Conservation (phyloP, 2,113 vertebrate species). For the Mohoua ochrocephala region DNA sequence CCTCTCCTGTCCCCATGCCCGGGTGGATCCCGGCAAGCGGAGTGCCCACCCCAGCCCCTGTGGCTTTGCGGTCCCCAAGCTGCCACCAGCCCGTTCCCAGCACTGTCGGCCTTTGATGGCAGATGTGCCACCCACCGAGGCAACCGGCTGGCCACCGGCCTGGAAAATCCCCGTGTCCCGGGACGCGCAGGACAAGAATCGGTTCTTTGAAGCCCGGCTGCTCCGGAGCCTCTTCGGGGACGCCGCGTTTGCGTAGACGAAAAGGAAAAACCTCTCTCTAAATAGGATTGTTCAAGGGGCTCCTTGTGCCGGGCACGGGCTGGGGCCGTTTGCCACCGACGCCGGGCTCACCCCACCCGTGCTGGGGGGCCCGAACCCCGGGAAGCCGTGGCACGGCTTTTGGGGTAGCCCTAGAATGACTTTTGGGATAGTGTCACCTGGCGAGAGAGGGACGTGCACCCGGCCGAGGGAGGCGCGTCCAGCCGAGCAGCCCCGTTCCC, state of each 20-base stretch:
- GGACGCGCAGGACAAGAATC: background rate
- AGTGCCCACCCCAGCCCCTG: background rate
- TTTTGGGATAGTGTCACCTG: background rate
- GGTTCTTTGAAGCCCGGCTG: background rate
- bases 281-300: background rate
- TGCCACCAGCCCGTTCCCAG: background rate
- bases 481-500: background rate
- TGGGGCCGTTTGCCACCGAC: rapidly evolving
- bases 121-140: slow-evolving; percentile 7
- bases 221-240: background rate
- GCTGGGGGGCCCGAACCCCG: background rate
- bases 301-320: background rate
- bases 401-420: rapidly evolving
- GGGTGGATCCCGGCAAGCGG: background rate
- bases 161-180: slow-evolving; percentile 43
- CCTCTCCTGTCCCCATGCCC: background rate
- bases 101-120: background rate
- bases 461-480: rapidly evolving
- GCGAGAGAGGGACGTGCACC: rapidly evolving
- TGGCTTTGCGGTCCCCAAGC: background rate
- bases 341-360: rapidly evolving
- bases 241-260: background rate
- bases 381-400: background rate
- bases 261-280: background rate
- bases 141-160: slow-evolving; percentile 6